A percentile compares a stretch with the other conserved stretches of the same genome.
Evolutionary conservation across 2,113 vertebrate genomes (phyloP).

Genomic region (Ciconia stormi): DNA sequence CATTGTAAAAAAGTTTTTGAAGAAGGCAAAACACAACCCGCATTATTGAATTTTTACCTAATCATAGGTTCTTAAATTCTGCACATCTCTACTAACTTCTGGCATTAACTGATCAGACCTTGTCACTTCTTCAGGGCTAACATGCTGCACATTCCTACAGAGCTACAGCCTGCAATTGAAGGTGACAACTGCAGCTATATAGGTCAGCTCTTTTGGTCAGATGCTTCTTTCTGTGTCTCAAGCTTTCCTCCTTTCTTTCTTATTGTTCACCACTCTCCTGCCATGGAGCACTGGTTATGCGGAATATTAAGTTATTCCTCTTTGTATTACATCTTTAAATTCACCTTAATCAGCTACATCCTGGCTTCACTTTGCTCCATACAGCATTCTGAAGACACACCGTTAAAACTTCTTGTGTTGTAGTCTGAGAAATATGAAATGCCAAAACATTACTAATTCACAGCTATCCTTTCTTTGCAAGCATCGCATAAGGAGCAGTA

Average conservation of each 20-base stretch:
- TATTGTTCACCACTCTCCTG: not conserved
- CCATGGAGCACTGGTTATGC: not conserved
- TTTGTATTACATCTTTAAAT: not conserved
- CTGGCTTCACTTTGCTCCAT: not conserved
- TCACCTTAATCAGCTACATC: not conserved
- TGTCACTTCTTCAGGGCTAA: not conserved
- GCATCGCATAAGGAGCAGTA: not conserved
- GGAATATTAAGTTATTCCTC: not conserved
- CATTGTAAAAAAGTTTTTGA: not conserved
- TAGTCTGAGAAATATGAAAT: not conserved
- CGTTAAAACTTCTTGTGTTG: not conserved
- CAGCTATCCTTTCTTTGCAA: not conserved
- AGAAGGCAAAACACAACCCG: not conserved
- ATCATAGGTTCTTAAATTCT: not conserved
- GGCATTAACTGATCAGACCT: not conserved
- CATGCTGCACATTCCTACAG: not conserved
- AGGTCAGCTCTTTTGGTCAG: not conserved
- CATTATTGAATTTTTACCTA: not conserved
- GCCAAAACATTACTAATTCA: not conserved
- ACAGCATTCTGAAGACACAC: not conserved
- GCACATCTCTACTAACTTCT: not conserved
- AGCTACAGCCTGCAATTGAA: not conserved
- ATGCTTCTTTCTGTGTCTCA: not conserved
- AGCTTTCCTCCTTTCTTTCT: not conserved
- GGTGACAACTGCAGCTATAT: constrained; percentile 31